A percentile compares a stretch with the other conserved stretches of the same genome.
phyloP scores from a whole-genome alignment of 1,140 invertebrate species.

The Anadara kagoshimensis region DNA sequence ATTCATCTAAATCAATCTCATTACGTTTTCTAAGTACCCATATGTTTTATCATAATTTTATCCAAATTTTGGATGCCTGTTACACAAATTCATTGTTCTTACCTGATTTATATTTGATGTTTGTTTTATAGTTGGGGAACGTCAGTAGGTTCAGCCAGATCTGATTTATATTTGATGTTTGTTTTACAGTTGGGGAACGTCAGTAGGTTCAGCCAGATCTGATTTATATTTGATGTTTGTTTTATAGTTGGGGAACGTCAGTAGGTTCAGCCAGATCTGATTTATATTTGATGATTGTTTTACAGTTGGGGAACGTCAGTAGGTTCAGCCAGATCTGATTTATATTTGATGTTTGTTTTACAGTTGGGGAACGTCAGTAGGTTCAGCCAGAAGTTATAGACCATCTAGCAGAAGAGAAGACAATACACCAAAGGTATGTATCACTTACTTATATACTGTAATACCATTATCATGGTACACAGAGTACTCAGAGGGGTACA shows the following conservation, averaged over 20 bases:
- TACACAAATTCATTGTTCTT: not conserved
- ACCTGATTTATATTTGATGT: not conserved
- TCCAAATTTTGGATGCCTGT: not conserved
- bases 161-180: not conserved
- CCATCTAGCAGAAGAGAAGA: constrained; percentile 1
- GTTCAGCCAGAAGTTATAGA: constrained; percentile 27
- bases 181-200: not conserved
- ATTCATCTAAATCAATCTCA: too few species aligned
- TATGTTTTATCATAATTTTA: not conserved
- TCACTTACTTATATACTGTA: too few species aligned
- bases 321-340: too few species aligned
- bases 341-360: not conserved
- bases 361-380: constrained; percentile 39
- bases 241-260: not conserved
- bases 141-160: not conserved
- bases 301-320: not conserved
- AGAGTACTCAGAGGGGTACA: too few species aligned
- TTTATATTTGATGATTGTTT: not conserved
- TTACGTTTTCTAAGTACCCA: not conserved
- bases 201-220: not conserved
- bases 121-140: constrained; percentile 3
- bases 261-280: not conserved
- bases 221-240: not conserved
- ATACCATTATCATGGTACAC: too few species aligned
- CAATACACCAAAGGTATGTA: not conserved